These are phyloP conservation scores for Centroberyx gerrardi DNA, from an alignment of 2,797 vertebrate genomes.

Conservation along the genomic window DNA sequence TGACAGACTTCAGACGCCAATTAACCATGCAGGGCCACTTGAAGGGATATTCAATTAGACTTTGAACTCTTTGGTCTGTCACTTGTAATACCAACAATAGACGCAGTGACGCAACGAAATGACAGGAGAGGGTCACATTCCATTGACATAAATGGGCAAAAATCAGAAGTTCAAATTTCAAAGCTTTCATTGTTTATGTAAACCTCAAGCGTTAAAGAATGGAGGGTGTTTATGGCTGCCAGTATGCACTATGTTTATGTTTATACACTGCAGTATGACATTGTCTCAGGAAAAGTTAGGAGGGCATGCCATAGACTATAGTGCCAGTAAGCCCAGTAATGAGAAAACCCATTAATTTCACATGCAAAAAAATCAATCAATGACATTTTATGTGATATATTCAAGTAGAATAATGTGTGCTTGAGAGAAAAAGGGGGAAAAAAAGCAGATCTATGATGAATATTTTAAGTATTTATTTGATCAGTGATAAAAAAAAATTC, in stretches of 20 bases:
- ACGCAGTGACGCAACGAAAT: slow-evolving; percentile 38
- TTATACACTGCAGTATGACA: neutral
- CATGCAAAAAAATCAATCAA: slow-evolving; percentile 3
- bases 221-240: neutral
- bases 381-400: neutral
- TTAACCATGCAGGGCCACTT: slow-evolving; percentile 56
- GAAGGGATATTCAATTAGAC: slow-evolving; percentile 39
- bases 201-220: slow-evolving; percentile 43
- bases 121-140: slow-evolving; percentile 32
- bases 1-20: slow-evolving; percentile 62
- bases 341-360: neutral
- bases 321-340: neutral
- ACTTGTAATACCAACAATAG: slow-evolving; percentile 48
- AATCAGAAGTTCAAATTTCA: slow-evolving; percentile 41
- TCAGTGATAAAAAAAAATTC: slow-evolving; percentile 6
- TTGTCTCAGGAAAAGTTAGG: neutral
- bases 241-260: neutral
- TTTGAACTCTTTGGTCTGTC: slow-evolving; percentile 8
- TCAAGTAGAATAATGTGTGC: neutral
- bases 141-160: slow-evolving; percentile 7
- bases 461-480: slow-evolving; percentile 54
- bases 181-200: slow-evolving; percentile 38
- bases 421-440: slow-evolving; percentile 4
- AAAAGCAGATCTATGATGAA: slow-evolving; percentile 14
- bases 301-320: neutral